A percentile compares a stretch with the other conserved stretches of the same genome.
Conservation (phyloP, 1,140 invertebrate species). For the Drosophila parvula region DNA sequence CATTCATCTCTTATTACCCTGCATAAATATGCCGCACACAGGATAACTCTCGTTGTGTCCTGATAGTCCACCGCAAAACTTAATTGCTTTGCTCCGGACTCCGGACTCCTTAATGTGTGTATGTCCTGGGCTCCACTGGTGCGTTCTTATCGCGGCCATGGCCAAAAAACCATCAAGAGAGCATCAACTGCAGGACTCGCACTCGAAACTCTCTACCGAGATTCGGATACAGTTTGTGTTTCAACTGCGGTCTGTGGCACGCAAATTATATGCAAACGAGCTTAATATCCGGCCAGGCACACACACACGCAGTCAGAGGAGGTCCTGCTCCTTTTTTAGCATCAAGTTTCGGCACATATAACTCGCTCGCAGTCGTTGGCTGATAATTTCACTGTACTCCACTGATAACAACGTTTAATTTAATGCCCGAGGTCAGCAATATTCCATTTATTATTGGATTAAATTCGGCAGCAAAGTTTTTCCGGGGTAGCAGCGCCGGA, state of each 20-base stretch:
- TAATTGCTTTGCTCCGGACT: constrained; percentile 74
- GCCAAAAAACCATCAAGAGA: constrained; percentile 66
- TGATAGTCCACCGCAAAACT: constrained; percentile 64
- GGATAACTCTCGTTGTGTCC: constrained; percentile 38
- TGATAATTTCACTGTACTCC: constrained; percentile 84
- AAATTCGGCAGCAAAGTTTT: constrained; percentile 82
- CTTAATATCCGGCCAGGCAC: constrained; percentile 73
- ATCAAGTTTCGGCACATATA: constrained; percentile 65
- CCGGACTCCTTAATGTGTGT: constrained; percentile 60
- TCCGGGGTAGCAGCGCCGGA: constrained; percentile 18
- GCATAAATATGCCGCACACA: constrained; percentile 48
- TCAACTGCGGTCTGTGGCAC: constrained; percentile 69
- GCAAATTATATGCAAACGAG: constrained; percentile 81
- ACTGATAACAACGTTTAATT: constrained; percentile 84
- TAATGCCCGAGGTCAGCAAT: constrained; percentile 84
- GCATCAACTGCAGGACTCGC: constrained; percentile 39
- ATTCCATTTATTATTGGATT: constrained; percentile 85
- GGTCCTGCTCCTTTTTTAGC: constrained; percentile 2
- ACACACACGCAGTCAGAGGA: constrained; percentile 46
- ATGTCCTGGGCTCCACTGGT: constrained; percentile 8
- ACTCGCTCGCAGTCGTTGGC: constrained; percentile 44
- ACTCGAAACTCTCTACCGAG: background rate
- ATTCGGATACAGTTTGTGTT: constrained; percentile 46
- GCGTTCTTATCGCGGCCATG: constrained; percentile 67
- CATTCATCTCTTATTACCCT: constrained; percentile 43